phyloP scores from a whole-genome alignment of 2,797 vertebrate species.

The Tenualosa ilisha region DNA sequence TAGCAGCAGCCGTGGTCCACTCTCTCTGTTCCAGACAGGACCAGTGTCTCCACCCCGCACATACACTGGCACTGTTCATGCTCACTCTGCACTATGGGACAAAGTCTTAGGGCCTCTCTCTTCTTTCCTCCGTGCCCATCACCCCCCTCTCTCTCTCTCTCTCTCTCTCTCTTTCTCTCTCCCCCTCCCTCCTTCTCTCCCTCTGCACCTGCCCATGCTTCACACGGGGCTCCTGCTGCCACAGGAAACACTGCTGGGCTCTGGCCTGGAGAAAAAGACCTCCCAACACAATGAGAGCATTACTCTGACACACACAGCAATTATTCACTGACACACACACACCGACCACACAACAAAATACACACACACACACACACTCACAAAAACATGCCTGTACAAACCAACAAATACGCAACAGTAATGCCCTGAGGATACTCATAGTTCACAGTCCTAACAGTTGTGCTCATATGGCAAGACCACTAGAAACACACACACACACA shows the following conservation, averaged over 20 bases:
- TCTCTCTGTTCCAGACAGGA: not conserved
- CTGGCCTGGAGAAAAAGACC: conserved; percentile 8
- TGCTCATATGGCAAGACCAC: not conserved
- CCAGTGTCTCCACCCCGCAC: not conserved
- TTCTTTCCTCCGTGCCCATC: not conserved
- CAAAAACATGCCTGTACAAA: not conserved
- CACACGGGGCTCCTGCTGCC: conserved; percentile 10
- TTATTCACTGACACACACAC: conserved; percentile 8
- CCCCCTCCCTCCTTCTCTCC: not conserved
- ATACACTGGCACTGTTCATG: conserved; percentile 20
- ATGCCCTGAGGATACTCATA: too few species aligned
- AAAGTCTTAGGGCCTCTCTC: not conserved
- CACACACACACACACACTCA: conserved; percentile 13
- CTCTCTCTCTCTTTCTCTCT: not conserved
- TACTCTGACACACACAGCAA: conserved; percentile 23
- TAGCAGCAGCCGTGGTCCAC: not conserved
- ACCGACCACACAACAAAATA: not conserved
- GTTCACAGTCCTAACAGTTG: not conserved
- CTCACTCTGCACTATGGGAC: not conserved
- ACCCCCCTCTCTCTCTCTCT: not conserved
- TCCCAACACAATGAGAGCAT: conserved; percentile 30
- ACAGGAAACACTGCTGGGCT: conserved; percentile 28
- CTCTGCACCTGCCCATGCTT: conserved; percentile 35
- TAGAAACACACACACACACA: not conserved
- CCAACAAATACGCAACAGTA: not conserved